Conservation (phyloP, 2,797 vertebrate species). For the Peromyscus melanophrys region DNA sequence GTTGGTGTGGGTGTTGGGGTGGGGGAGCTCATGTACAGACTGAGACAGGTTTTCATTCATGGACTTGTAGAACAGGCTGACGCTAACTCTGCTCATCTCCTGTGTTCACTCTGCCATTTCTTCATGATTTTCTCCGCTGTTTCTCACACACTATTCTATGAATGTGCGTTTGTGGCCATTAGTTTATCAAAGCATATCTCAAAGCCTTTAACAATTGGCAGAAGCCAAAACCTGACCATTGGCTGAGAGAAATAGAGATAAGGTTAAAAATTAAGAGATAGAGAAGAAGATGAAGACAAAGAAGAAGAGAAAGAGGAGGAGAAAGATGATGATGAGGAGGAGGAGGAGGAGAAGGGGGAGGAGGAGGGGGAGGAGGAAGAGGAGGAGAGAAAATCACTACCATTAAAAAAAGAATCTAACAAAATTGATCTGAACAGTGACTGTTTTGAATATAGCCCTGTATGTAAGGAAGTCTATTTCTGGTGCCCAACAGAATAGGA, state of each 20-base stretch:
- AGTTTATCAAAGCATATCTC: neutral
- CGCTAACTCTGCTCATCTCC: neutral
- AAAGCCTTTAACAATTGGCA: neutral
- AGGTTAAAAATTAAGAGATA: neutral
- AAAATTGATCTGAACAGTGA: neutral
- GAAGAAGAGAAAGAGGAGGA: too few species aligned
- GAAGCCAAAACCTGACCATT: neutral
- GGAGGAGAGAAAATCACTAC: too few species aligned
- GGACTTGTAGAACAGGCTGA: neutral
- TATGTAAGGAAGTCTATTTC: neutral
- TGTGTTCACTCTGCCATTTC: accelerated
- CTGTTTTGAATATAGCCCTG: neutral
- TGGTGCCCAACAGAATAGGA: neutral
- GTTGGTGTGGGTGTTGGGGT: neutral
- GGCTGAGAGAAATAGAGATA: neutral
- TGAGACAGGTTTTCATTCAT: neutral
- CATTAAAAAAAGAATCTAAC: neutral
- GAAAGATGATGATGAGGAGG: too few species aligned
- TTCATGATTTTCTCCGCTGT: neutral
- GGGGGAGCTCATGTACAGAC: neutral
- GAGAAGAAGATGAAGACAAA: too few species aligned
- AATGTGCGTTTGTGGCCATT: neutral
- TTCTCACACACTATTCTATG: neutral
- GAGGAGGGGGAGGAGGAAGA: neutral
- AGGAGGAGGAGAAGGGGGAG: neutral